A percentile compares a stretch with the other conserved stretches of the same genome.
These are phyloP conservation scores for Sander lucioperca DNA, from an alignment of 2,113 vertebrate genomes.

Conservation along the genomic window DNA sequence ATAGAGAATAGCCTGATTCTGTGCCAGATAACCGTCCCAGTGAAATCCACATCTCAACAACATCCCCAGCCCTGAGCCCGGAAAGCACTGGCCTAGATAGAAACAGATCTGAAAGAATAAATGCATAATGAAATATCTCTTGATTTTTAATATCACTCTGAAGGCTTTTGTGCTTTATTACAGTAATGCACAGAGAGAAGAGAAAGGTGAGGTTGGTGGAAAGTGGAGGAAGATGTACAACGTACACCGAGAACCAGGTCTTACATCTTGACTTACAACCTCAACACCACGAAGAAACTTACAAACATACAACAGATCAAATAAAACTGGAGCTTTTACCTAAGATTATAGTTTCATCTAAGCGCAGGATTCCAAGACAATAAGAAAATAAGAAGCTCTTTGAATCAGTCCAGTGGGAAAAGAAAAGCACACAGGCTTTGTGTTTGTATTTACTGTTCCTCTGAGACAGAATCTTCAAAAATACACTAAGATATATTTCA, in stretches of 20 bases:
- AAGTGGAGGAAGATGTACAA: background rate
- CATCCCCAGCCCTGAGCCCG: conserved; percentile 68
- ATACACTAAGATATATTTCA: background rate
- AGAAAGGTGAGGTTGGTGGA: conserved; percentile 44
- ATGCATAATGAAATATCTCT: conserved; percentile 75
- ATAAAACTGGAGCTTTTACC: background rate
- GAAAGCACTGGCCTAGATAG: conserved; percentile 76
- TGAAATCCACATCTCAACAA: conserved; percentile 69
- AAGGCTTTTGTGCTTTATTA: conserved; percentile 60
- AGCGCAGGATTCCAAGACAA: background rate
- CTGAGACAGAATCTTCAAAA: background rate
- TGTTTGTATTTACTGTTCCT: background rate
- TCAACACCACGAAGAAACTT: background rate
- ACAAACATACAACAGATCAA: background rate
- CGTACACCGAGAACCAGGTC: background rate
- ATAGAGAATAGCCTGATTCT: conserved; percentile 55
- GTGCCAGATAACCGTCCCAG: conserved; percentile 61
- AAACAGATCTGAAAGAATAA: conserved; percentile 77
- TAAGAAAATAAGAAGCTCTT: background rate
- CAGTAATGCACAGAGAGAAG: conserved; percentile 10
- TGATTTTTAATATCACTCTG: conserved; percentile 56
- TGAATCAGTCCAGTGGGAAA: background rate
- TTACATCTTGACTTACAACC: background rate
- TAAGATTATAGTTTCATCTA: background rate
- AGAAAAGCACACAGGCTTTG: background rate